Conservation (phyloP, 2,888 invertebrate genomes). For the Polietes domitor region DNA sequence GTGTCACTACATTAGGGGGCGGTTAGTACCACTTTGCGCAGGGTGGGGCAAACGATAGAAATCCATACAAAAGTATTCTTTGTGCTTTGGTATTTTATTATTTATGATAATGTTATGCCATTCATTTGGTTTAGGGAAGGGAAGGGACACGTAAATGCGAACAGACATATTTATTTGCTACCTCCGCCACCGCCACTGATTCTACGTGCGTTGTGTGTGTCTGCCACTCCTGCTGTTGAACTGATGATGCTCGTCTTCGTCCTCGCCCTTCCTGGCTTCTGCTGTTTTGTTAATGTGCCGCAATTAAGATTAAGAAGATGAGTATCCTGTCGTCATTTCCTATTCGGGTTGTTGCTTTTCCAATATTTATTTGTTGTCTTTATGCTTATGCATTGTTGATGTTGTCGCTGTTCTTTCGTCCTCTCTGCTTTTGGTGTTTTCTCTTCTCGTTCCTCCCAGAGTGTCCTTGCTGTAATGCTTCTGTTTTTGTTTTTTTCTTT, state of each 20-base stretch:
- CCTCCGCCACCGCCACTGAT: background rate
- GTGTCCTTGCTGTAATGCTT: constrained; percentile 4
- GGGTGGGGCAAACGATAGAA: constrained; percentile 7
- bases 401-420: constrained; percentile 8
- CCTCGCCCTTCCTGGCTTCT: background rate
- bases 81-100: constrained; percentile 75
- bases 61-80: constrained; percentile 23
- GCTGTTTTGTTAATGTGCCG: constrained; percentile 78
- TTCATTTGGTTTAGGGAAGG: constrained; percentile 77
- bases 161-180: background rate
- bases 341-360: constrained; percentile 8
- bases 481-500: background rate
- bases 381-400: background rate
- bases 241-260: background rate
- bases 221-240: background rate
- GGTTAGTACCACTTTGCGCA: background rate
- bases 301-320: constrained; percentile 80
- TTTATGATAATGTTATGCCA: constrained; percentile 80
- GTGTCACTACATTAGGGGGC: background rate
- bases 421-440: constrained; percentile 10
- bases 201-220: background rate
- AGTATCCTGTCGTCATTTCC: constrained; percentile 70
- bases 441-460: background rate
- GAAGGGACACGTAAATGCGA: background rate
- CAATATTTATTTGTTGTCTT: constrained; percentile 22